Evolutionary conservation across 2,888 invertebrate species (phyloP).

Genomic region (Tipula lateralis): DNA sequence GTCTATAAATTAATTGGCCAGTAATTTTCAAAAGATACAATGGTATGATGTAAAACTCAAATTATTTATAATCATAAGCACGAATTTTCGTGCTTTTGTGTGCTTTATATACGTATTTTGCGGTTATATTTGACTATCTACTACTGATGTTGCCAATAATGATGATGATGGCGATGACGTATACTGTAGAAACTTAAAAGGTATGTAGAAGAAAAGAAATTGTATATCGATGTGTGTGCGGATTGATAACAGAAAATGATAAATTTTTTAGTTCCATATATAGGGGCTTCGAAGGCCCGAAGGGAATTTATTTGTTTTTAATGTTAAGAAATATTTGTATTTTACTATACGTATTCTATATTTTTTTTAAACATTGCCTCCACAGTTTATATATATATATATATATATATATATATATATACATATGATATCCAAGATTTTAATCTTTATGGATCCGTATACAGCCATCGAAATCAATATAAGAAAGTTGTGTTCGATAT

Average conservation of each 20-base stretch:
- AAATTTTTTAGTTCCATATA: not conserved
- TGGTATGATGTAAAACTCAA: no score
- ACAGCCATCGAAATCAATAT: not conserved
- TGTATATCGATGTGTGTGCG: not conserved
- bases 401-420: not conserved
- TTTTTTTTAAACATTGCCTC: not conserved
- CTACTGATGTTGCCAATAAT: not conserved
- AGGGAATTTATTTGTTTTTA: slow-evolving; percentile 11
- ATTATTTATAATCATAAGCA: no score
- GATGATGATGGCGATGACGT: not conserved
- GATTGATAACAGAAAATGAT: not conserved
- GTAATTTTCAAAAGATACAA: no score
- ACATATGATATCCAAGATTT: not conserved
- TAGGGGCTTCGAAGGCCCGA: not conserved
- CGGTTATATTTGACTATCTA: not conserved
- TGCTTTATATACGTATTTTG: not conserved
- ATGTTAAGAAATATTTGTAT: not conserved
- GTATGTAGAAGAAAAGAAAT: not conserved
- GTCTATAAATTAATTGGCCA: no score
- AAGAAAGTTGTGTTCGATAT: not conserved
- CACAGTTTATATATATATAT: no score
- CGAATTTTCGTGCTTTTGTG: no score
- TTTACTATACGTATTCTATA: not conserved
- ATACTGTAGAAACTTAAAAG: not conserved
- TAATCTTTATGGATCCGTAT: not conserved